Evolutionary conservation across 2,888 invertebrate genomes (phyloP).

Genomic region (Parthenolecanium corni): DNA sequence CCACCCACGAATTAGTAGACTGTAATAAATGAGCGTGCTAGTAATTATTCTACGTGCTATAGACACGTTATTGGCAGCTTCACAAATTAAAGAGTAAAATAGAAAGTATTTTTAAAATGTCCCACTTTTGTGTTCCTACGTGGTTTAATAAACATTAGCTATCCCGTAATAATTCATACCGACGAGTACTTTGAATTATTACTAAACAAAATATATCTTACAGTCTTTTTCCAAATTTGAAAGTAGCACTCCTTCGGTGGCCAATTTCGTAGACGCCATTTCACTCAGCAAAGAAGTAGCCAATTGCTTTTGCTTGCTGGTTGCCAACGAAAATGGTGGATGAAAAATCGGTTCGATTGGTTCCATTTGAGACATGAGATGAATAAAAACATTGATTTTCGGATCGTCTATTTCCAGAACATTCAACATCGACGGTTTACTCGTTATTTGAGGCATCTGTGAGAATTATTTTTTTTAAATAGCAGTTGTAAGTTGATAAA

Average conservation of each 20-base stretch:
- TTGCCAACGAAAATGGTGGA: slow-evolving; percentile 67
- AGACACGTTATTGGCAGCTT: background rate
- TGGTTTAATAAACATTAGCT: background rate
- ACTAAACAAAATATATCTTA: slow-evolving; percentile 37
- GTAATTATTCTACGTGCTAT: too few species aligned
- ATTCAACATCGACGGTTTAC: slow-evolving; percentile 50
- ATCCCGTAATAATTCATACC: too few species aligned
- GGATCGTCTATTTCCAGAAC: slow-evolving; percentile 78
- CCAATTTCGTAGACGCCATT: slow-evolving; percentile 58
- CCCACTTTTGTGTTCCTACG: background rate
- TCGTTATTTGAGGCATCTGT: slow-evolving; percentile 51
- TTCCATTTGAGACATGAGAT: slow-evolving; percentile 79
- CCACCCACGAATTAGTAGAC: too few species aligned
- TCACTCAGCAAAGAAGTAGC: slow-evolving; percentile 67
- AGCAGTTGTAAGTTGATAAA: background rate
- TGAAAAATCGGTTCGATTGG: slow-evolving; percentile 75
- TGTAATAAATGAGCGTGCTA: too few species aligned
- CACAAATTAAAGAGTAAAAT: background rate
- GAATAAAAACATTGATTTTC: slow-evolving; percentile 73
- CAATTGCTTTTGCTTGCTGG: slow-evolving; percentile 63
- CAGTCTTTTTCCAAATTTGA: slow-evolving; percentile 79
- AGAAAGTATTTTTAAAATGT: background rate
- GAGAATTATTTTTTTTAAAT: background rate
- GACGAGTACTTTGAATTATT: background rate
- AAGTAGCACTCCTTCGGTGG: slow-evolving; percentile 70